Base-by-base conservation (phyloP, 2,113 vertebrate species). In the Sclerurus mexicanus region DNA sequence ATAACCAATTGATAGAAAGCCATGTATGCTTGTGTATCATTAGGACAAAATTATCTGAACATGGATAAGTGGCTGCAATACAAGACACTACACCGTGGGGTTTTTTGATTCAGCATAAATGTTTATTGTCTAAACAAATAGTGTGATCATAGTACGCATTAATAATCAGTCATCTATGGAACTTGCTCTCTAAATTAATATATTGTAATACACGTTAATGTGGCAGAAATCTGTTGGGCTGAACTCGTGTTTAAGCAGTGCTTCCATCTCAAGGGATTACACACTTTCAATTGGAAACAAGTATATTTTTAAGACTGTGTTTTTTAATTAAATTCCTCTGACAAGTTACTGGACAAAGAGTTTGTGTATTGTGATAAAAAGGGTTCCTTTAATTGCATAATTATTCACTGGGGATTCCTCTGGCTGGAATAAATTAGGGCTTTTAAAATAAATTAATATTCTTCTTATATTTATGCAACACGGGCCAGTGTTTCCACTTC, bases 251-350 rank as follows among this genome's bases (percentile, higher is more conserved):
- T 93, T 85, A 94, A 92, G 79, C 72, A 92, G 64, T 13, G 5
- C 67, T 93, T 79, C 58, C 19, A 74, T 80, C 95, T 64, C 94
- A 46, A 77, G 93, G 69, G 92, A 90, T 93, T 87, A 89, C 31
- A 78, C 35, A 62, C 52, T 77, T 87, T 74, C 77, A 91, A 63
- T 55, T 84, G 75, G 35, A 89, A 64, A 85, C 74, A 90, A 93
- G 74, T 81, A 39, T 89, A 82, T 88, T 95, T 93, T 95, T 92
- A 74, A 94, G 78, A 94, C 46, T 39, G 62, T 47, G 37, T 4
- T 74, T 62, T 93, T 95, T 95, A 95, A 97, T 97, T 97, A 94
- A 97, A 97, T 95, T 97, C 93, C 87, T 94, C 72, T 97, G 94
- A 97, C 94, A 95, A 92, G 72, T 63, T 93, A 63, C 64, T 83